phyloP scores from a whole-genome alignment of 1,140 invertebrate genomes.

The Vollenhovia emeryi region DNA sequence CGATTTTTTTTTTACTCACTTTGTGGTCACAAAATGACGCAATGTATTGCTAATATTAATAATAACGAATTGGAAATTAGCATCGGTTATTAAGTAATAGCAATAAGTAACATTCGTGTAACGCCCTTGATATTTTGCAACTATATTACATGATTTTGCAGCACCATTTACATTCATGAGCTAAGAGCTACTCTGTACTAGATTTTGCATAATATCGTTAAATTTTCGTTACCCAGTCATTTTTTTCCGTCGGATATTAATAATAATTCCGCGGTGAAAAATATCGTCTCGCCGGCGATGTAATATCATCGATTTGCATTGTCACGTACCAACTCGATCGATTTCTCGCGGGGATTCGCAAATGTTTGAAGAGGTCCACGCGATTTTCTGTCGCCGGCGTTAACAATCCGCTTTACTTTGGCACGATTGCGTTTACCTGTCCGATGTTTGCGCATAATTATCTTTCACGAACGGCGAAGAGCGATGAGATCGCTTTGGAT shows the following conservation, averaged over 20 bases:
- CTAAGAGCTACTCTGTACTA: constrained; percentile 24
- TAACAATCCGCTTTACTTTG: constrained; percentile 59
- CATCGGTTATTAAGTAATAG: neutral
- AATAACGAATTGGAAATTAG: constrained; percentile 1
- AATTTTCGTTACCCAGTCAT: constrained; percentile 31
- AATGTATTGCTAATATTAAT: neutral
- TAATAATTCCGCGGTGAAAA: constrained; percentile 48
- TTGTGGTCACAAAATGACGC: neutral
- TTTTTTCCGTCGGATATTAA: constrained; percentile 46
- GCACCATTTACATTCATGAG: constrained; percentile 50
- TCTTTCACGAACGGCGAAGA: constrained; percentile 51
- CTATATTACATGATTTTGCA: constrained; percentile 17
- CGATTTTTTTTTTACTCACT: neutral
- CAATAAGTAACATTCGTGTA: neutral
- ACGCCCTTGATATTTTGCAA: neutral
- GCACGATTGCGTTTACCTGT: constrained; percentile 60
- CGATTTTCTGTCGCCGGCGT: constrained; percentile 50
- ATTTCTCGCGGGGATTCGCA: constrained; percentile 49
- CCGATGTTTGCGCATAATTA: constrained; percentile 61
- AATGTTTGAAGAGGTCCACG: constrained; percentile 57
- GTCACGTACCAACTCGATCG: constrained; percentile 55
- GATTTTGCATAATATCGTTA: constrained; percentile 52
- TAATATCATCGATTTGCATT: constrained; percentile 58
- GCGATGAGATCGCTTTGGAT: constrained; percentile 53
- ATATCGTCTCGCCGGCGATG: constrained; percentile 33